These are phyloP conservation scores for Hermaeophaga mercurialis DNA, from an alignment of 2,888 invertebrate genomes.

Conservation along the genomic window DNA sequence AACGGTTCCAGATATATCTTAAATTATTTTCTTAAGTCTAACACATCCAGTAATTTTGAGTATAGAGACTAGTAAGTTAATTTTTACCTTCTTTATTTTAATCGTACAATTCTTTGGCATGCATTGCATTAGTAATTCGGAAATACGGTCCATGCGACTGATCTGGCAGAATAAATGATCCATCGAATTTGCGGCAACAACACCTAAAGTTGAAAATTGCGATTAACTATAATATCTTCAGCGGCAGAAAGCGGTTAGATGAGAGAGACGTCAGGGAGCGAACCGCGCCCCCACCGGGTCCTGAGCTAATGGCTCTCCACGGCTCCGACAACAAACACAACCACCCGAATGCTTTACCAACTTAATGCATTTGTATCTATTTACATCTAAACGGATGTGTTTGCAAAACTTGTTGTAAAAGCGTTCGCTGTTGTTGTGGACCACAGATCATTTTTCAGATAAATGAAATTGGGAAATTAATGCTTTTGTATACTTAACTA, in stretches of 20 bases:
- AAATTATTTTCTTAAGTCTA: no score
- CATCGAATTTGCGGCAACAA: no score
- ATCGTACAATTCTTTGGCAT: no score
- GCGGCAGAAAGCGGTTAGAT: conserved; percentile 22
- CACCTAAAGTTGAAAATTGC: conserved; percentile 47
- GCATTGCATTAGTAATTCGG: no score
- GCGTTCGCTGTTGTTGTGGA: neutral
- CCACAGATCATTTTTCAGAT: neutral
- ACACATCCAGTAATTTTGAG: no score
- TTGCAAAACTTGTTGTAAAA: neutral
- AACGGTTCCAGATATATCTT: no score
- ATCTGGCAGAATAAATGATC: no score
- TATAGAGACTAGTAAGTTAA: no score
- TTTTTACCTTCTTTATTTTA: no score
- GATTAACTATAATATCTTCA: conserved; percentile 52
- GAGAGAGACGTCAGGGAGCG: conserved; percentile 35
- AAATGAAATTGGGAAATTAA: neutral
- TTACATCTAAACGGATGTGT: conserved; percentile 41
- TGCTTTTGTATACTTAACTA: no score
- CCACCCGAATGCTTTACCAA: conserved; percentile 46
- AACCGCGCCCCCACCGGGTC: conserved; percentile 33
- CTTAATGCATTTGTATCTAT: conserved; percentile 50
- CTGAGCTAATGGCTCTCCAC: conserved; percentile 48
- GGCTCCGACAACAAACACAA: conserved; percentile 47
- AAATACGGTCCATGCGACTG: no score